phyloP scores from a whole-genome alignment of 2,797 vertebrate genomes.

The Monodelphis domestica region DNA sequence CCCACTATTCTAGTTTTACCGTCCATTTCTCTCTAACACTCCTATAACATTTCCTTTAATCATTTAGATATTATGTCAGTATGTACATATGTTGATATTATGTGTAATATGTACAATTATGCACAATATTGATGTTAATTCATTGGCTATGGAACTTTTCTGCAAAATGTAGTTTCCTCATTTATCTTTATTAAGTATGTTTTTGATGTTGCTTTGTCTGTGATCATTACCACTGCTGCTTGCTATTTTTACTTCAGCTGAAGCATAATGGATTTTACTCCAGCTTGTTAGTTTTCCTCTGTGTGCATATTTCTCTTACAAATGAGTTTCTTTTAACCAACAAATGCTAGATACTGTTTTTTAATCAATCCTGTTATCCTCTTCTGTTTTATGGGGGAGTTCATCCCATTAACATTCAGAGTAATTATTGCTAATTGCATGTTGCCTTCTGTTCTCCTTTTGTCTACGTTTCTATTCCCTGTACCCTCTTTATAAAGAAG shows the following conservation, averaged over 20 bases:
- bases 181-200: background rate
- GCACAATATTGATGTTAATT: background rate
- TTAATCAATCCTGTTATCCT: background rate
- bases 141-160: background rate
- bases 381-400: background rate
- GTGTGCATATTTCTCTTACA: background rate
- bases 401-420: background rate
- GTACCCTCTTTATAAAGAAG: background rate
- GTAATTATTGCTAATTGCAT: too few species aligned
- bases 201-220: background rate
- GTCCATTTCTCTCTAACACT: background rate
- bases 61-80: background rate
- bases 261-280: background rate
- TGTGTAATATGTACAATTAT: background rate
- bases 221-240: background rate
- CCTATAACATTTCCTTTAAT: background rate
- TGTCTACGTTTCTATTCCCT: background rate
- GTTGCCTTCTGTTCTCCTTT: background rate
- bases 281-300: background rate
- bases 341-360: background rate
- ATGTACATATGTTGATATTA: background rate
- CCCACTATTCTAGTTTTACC: too few species aligned
- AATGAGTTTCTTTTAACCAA: background rate
- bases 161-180: background rate
- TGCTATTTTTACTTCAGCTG: background rate